Conservation (phyloP, 53 echinoderm and acorn worm genomes). For the Pentamera pediparva region DNA sequence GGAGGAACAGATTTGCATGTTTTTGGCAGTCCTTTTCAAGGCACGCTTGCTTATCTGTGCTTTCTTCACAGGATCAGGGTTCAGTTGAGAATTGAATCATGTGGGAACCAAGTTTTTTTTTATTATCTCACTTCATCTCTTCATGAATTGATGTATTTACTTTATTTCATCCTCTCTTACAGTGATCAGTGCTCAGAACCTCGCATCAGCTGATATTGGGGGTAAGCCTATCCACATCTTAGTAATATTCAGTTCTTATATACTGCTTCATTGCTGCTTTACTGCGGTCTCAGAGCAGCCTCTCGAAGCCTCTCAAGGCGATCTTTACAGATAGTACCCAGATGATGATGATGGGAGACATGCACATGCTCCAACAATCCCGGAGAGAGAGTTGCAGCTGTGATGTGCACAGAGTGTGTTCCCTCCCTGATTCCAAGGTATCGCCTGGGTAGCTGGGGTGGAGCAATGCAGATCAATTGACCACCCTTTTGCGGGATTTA, state of each 20-base stretch:
- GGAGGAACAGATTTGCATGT: not conserved
- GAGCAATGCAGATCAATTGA: no score
- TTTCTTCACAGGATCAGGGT: not conserved
- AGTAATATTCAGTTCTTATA: not conserved
- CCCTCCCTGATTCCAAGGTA: no score
- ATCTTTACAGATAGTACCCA: not conserved
- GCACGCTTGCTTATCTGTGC: not conserved
- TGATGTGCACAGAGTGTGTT: no score
- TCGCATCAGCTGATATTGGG: slow-evolving; percentile 92
- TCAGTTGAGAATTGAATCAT: no score
- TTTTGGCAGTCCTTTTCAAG: not conserved
- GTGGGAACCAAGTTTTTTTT: not conserved
- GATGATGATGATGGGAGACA: no score
- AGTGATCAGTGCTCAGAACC: slow-evolving; percentile 87
- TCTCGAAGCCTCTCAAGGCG: not conserved
- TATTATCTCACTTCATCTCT: not conserved
- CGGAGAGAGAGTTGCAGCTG: no score
- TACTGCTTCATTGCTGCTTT: not conserved
- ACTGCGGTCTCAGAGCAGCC: not conserved
- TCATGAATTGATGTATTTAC: not conserved
- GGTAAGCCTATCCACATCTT: slow-evolving; percentile 42
- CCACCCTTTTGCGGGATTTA: no score
- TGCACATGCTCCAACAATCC: no score
- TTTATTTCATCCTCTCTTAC: slow-evolving; percentile 17
- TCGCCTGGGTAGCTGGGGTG: not conserved